Evolutionary conservation across 2,888 invertebrate genomes (phyloP).

Genomic region (Diplolepis rosae): DNA sequence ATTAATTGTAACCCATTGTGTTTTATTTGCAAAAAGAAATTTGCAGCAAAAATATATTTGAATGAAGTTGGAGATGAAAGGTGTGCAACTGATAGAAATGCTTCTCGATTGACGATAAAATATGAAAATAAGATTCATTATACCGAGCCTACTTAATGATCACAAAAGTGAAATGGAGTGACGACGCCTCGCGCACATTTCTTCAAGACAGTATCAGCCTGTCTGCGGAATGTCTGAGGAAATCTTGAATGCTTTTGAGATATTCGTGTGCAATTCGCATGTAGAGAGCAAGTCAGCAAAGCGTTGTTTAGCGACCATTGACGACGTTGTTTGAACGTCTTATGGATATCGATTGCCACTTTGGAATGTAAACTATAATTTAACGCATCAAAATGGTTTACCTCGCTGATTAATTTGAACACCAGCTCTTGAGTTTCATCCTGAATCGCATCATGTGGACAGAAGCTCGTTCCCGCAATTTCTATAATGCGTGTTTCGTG

Average conservation of each 20-base stretch:
- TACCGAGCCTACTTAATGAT: constrained; percentile 22
- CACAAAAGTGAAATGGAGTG: constrained; percentile 22
- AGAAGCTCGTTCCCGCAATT: constrained; percentile 8
- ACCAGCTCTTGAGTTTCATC: constrained; percentile 11
- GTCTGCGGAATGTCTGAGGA: constrained; percentile 27
- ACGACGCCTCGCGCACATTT: constrained; percentile 27
- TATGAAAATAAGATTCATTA: constrained; percentile 25
- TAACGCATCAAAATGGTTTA: constrained; percentile 26
- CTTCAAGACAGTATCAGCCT: constrained; percentile 27
- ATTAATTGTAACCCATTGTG: too few relatives aligned
- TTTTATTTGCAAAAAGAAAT: too few relatives aligned
- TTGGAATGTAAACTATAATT: constrained; percentile 27
- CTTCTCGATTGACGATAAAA: constrained; percentile 23
- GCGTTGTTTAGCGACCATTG: constrained; percentile 22
- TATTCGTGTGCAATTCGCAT: constrained; percentile 7
- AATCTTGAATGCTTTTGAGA: constrained; percentile 18
- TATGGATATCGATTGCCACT: constrained; percentile 31
- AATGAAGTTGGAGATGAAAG: too few relatives aligned
- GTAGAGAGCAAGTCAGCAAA: constrained; percentile 20
- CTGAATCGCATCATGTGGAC: constrained; percentile 12
- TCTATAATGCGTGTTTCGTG: constrained; percentile 4
- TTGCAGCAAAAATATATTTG: too few relatives aligned
- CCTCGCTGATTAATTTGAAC: constrained; percentile 17
- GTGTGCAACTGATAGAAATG: neutral
- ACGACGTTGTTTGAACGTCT: constrained; percentile 26